Conservation (phyloP, 1,140 invertebrate genomes). For the Drosophila malerkotliana region DNA sequence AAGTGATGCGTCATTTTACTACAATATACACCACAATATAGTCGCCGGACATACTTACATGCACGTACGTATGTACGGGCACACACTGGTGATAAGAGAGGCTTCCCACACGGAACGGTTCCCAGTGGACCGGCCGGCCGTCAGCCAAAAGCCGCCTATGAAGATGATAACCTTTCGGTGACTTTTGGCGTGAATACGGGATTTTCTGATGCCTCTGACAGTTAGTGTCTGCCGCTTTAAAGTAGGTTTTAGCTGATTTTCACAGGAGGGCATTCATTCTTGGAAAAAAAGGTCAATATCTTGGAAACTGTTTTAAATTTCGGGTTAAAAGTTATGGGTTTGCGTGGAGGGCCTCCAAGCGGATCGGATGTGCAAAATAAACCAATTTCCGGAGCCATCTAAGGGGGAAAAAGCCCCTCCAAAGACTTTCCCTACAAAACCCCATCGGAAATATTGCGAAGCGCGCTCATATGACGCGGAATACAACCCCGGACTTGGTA, state of each 20-base stretch:
- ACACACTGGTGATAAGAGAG: constrained; percentile 49
- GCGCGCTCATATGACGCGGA: not conserved
- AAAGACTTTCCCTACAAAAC: not conserved
- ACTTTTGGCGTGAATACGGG: constrained; percentile 59
- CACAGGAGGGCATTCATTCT: constrained; percentile 58
- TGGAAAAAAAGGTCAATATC: constrained; percentile 51
- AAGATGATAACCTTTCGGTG: constrained; percentile 67
- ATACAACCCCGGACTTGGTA: not conserved
- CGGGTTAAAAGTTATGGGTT: not conserved
- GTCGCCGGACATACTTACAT: constrained; percentile 39
- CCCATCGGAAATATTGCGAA: not conserved
- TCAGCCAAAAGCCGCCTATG: constrained; percentile 42
- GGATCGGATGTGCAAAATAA: constrained; percentile 17
- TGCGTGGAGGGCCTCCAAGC: constrained; percentile 10
- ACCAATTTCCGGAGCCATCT: not conserved
- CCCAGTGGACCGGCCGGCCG: constrained; percentile 51
- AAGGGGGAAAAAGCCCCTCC: not conserved
- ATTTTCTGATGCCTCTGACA: constrained; percentile 55
- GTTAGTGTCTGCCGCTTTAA: constrained; percentile 63
- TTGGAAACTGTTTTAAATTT: constrained; percentile 42
- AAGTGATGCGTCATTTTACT: constrained; percentile 69
- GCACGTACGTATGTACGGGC: constrained; percentile 14
- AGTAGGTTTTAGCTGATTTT: constrained; percentile 59
- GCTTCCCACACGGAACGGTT: constrained; percentile 68
- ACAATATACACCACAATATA: constrained; percentile 56